A percentile compares a stretch with the other conserved stretches of the same genome.
phyloP scores from a whole-genome alignment of 2,113 vertebrate genomes.

The Hemibagrus wyckioides region DNA sequence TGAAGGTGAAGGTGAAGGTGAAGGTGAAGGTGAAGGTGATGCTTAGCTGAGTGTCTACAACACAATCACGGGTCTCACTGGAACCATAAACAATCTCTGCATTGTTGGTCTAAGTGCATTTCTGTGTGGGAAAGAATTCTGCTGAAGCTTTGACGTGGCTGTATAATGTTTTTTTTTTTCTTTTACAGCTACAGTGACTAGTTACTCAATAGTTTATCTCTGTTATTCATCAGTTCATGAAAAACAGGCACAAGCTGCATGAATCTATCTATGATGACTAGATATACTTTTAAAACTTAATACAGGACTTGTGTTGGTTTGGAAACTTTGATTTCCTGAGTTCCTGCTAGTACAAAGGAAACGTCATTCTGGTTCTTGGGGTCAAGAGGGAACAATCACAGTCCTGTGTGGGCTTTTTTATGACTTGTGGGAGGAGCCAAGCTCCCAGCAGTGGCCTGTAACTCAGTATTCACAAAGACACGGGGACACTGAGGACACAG shows the following conservation, averaged over 20 bases:
- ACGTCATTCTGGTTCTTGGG: conserved; percentile 48
- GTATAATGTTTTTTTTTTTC: neutral
- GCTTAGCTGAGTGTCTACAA: neutral
- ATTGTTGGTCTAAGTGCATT: conserved; percentile 38
- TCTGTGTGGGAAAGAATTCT: conserved; percentile 33
- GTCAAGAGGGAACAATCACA: conserved; percentile 53
- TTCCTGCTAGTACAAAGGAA: conserved; percentile 41
- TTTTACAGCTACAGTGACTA: neutral
- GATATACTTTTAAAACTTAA: neutral
- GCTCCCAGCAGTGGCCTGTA: conserved; percentile 41
- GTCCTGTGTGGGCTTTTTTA: conserved; percentile 55
- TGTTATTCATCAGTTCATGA: neutral
- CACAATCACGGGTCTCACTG: conserved; percentile 31
- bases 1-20: conserved; percentile 21
- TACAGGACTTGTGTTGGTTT: conserved; percentile 14
- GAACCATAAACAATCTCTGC: conserved; percentile 49
- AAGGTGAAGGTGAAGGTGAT: conserved; percentile 27
- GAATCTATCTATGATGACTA: neutral
- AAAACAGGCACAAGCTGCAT: neutral
- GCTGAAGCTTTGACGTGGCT: neutral
- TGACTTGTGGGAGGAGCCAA: conserved; percentile 45
- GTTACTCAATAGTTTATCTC: neutral
- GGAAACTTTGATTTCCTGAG: conserved; percentile 23
- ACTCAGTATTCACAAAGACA: conserved; percentile 50
- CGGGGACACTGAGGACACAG: conserved; percentile 25